Conservation (phyloP, 2,113 vertebrate genomes). For the Xenotilapia longispinis region DNA sequence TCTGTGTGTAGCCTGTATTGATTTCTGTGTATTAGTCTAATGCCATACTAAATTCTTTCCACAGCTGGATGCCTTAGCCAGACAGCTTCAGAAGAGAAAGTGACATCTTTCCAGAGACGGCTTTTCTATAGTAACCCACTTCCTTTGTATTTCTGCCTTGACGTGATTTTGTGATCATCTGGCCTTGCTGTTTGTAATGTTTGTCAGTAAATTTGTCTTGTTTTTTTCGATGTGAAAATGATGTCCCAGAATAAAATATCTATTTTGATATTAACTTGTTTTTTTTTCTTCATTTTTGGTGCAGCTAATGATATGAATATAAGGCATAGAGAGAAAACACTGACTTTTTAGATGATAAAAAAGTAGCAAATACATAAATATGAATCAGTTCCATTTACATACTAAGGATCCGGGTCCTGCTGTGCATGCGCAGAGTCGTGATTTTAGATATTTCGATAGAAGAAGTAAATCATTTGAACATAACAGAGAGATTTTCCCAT, state of each 20-base stretch:
- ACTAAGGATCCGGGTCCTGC: not conserved
- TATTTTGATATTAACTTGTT: constrained; percentile 68
- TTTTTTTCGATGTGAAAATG: not conserved
- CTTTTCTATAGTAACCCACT: constrained; percentile 14
- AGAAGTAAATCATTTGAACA: not conserved
- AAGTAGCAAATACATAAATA: not conserved
- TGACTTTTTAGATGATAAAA: not conserved
- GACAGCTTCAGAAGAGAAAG: constrained; percentile 76
- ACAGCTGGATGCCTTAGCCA: constrained; percentile 72
- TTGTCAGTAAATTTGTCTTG: not conserved
- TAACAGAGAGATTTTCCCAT: not conserved
- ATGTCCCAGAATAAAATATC: constrained; percentile 62
- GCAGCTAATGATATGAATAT: not conserved
- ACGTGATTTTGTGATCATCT: not conserved
- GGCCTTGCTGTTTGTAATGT: not conserved
- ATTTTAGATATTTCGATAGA: not conserved
- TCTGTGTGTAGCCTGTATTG: not conserved
- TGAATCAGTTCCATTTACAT: not conserved
- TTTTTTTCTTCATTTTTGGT: not conserved
- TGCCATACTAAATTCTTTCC: not conserved
- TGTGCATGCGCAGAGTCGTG: not conserved
- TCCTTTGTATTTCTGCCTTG: not conserved
- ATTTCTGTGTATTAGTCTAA: not conserved
- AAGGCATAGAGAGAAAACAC: not conserved
- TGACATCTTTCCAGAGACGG: constrained; percentile 24